Evolutionary conservation across 1,140 invertebrate species (phyloP).

Genomic region (Panagrolaimus sp.): DNA sequence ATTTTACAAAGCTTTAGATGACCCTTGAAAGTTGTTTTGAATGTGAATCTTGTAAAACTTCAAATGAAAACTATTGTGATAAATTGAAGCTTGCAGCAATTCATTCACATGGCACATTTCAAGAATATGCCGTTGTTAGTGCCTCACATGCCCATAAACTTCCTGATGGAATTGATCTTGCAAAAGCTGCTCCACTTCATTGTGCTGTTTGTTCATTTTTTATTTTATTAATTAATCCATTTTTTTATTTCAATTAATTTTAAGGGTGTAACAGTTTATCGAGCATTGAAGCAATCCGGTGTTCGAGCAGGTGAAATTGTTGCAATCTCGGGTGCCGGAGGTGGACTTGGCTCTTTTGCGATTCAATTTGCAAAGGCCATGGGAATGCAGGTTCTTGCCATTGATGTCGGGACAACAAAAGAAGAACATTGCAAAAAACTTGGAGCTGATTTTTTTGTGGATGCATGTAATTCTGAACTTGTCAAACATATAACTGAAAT

Average conservation of each 20-base stretch:
- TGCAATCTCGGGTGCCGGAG: background rate
- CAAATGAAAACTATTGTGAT: background rate
- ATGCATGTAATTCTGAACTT: background rate
- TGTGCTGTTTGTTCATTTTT: background rate
- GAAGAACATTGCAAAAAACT: slow-evolving; percentile 9
- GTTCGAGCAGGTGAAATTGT: slow-evolving; percentile 1
- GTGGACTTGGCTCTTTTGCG: background rate
- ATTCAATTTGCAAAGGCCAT: slow-evolving; percentile 3
- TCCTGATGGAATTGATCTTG: background rate
- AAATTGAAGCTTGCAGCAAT: background rate
- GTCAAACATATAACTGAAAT: background rate
- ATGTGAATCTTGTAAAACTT: background rate
- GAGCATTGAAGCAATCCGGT: background rate
- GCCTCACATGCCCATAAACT: background rate
- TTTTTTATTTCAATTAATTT: background rate
- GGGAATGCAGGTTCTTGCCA: background rate
- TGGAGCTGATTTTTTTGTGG: slow-evolving; percentile 1
- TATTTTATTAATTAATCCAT: too few species aligned
- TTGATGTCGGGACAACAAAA: background rate
- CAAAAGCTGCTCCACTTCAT: background rate
- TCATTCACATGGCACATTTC: background rate
- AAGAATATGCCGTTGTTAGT: background rate
- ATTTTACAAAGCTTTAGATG: background rate
- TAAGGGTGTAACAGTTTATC: slow-evolving; percentile 1
- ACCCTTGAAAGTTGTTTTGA: background rate